Percentiles rank a stretch among this genome's conserved stretches.
These are phyloP conservation scores for Tachycineta bicolor DNA, from an alignment of 2,113 vertebrate species.

Conservation along the genomic window DNA sequence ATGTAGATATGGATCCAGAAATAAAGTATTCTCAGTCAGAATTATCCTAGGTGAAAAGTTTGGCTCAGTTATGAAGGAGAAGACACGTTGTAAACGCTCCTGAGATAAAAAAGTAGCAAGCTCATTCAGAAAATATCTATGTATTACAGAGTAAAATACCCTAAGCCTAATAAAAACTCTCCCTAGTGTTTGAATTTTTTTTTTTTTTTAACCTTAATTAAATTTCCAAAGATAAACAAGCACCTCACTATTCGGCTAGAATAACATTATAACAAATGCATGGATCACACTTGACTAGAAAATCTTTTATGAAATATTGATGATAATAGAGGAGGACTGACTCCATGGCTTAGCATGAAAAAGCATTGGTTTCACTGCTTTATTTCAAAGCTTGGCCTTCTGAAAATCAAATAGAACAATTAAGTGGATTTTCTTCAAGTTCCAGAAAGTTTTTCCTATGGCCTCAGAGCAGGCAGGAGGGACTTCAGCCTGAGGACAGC, in stretches of 20 bases:
- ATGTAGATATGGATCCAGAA: neutral
- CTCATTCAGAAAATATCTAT: neutral
- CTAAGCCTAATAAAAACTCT: neutral
- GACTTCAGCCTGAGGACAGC: neutral
- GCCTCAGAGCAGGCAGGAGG: neutral
- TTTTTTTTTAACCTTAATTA: neutral
- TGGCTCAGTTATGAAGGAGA: neutral
- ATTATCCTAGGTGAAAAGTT: neutral
- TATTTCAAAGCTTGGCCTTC: neutral
- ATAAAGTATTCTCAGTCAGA: neutral
- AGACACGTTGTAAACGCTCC: neutral
- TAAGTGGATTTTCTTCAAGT: conserved; percentile 32
- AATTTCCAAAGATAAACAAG: neutral
- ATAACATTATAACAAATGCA: neutral
- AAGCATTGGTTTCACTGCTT: neutral
- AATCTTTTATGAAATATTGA: neutral
- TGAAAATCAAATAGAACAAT: conserved; percentile 27
- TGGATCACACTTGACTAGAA: neutral
- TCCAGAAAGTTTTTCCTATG: neutral
- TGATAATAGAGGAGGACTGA: neutral
- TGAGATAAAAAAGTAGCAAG: neutral
- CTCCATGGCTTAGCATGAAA: neutral
- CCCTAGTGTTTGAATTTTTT: neutral
- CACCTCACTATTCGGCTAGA: neutral
- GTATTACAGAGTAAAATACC: neutral